Percentiles rank a stretch among this genome's conserved stretches.
These are phyloP conservation scores for Antitype chi DNA, from an alignment of 2,888 invertebrate species.

Conservation along the genomic window DNA sequence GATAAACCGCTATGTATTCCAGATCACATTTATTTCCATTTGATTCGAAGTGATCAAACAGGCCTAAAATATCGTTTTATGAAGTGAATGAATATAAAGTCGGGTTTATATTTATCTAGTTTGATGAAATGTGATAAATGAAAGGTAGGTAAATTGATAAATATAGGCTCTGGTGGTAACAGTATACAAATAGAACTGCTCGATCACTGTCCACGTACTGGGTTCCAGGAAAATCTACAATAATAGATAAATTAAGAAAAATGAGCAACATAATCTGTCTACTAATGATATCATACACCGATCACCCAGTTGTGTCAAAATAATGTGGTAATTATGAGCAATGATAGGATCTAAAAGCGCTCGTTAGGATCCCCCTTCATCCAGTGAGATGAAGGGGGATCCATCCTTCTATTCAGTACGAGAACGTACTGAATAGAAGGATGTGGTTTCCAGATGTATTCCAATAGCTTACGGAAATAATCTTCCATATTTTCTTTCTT, in stretches of 20 bases:
- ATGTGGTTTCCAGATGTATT: background rate
- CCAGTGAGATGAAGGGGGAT: too few relatives aligned
- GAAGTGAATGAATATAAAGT: background rate
- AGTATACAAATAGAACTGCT: conserved; percentile 22
- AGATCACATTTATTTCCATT: conserved; percentile 66
- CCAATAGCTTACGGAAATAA: background rate
- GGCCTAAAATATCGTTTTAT: conserved; percentile 14
- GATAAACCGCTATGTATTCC: conserved; percentile 69
- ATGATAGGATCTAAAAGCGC: conserved; percentile 2
- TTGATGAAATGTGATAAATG: background rate
- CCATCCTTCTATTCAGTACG: too few relatives aligned
- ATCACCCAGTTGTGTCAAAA: conserved; percentile 4
- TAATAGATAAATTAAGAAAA: conserved; percentile 28
- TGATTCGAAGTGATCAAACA: conserved; percentile 60
- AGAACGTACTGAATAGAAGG: background rate
- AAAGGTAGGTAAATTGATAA: conserved; percentile 5
- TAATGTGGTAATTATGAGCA: conserved; percentile 40
- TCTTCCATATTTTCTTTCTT: background rate
- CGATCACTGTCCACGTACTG: conserved; percentile 16
- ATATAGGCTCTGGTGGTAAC: background rate
- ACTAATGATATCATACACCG: conserved; percentile 23
- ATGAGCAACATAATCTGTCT: background rate
- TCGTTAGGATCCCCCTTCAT: background rate
- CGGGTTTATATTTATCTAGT: background rate
- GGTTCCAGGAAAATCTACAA: background rate